phyloP scores from a whole-genome alignment of 1,140 invertebrate species.

The Nymphalis io region DNA sequence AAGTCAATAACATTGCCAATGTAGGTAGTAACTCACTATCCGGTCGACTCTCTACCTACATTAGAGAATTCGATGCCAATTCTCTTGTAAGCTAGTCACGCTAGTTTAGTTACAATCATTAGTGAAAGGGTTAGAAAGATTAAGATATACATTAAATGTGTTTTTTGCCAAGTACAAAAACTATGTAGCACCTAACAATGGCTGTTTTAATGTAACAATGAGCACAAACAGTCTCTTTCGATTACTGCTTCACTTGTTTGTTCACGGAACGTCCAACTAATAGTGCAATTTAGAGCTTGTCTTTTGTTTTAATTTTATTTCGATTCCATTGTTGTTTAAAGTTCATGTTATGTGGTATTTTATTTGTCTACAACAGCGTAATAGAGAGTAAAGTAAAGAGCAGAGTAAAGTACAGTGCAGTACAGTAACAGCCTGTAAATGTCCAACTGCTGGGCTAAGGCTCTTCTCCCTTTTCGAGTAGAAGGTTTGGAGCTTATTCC shows the following conservation, averaged over 20 bases:
- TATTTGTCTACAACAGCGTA: too few species aligned
- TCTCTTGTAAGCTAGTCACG: not conserved
- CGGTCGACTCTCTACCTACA: too few species aligned
- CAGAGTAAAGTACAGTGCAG: too few species aligned
- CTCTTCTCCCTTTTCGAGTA: too few species aligned
- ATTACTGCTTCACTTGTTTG: not conserved
- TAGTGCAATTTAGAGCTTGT: not conserved
- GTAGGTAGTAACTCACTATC: too few species aligned
- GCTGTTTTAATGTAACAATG: not conserved
- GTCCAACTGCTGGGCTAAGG: too few species aligned
- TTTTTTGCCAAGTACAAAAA: not conserved
- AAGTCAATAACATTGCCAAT: too few species aligned
- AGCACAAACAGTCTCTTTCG: not conserved
- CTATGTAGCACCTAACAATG: not conserved
- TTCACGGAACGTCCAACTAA: not conserved
- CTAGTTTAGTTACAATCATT: not conserved
- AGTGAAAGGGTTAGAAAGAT: not conserved
- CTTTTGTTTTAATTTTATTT: constrained; percentile 4
- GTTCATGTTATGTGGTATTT: not conserved
- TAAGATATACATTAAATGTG: not conserved
- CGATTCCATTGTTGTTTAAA: not conserved
- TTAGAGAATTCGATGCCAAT: too few species aligned
- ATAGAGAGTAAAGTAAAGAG: too few species aligned
- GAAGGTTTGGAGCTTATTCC: too few species aligned
- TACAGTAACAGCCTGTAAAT: too few species aligned